Evolutionary conservation across 2,888 invertebrate genomes (phyloP).

Genomic region (Elysia crispata): DNA sequence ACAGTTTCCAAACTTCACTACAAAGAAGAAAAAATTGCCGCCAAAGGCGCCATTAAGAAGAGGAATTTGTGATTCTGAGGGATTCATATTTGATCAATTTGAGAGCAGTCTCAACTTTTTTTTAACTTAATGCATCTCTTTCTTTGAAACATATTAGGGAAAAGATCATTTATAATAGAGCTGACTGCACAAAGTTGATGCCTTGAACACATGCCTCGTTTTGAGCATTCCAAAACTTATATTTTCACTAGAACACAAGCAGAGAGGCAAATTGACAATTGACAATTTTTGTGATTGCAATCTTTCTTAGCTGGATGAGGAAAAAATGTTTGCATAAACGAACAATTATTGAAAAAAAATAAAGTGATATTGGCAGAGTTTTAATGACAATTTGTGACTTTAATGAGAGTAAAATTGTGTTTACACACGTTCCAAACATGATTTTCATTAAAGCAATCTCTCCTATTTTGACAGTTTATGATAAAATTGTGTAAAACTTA

Average conservation of each 20-base stretch:
- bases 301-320: conserved; percentile 87
- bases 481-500: too few species aligned
- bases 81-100: too few species aligned
- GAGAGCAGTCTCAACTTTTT: too few species aligned
- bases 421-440: neutral
- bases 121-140: too few species aligned
- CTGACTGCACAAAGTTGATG: neutral
- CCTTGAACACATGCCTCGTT: conserved; percentile 81
- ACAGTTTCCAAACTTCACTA: too few species aligned
- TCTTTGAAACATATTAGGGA: neutral
- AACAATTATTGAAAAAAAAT: conserved; percentile 23
- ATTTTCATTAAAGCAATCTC: too few species aligned
- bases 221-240: conserved; percentile 94
- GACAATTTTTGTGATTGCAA: conserved; percentile 95
- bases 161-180: neutral
- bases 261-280: conserved; percentile 92
- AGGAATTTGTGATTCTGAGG: too few species aligned
- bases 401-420: neutral
- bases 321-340: conserved; percentile 54
- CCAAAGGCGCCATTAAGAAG: too few species aligned
- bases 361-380: too few species aligned
- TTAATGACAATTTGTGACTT: too few species aligned
- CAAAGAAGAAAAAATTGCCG: too few species aligned
- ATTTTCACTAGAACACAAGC: conserved; percentile 92
- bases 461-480: too few species aligned